phyloP scores from a whole-genome alignment of 2,113 vertebrate species.

The Scolopax mira region DNA sequence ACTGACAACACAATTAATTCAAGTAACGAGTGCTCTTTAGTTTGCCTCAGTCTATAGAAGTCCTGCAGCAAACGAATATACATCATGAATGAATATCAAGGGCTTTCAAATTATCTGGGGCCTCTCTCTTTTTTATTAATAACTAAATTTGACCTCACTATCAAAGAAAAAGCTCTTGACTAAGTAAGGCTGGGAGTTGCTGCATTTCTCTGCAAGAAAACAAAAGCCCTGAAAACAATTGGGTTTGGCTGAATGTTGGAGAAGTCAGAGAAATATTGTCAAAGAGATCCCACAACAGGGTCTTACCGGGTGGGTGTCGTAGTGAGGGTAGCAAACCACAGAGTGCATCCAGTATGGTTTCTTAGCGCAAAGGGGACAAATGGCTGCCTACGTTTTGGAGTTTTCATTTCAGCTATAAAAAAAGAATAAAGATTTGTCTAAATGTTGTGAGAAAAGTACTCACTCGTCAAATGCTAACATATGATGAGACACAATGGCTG shows the following conservation, averaged over 20 bases:
- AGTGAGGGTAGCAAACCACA: conserved; percentile 95
- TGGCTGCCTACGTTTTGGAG: conserved; percentile 90
- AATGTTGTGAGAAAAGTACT: not conserved
- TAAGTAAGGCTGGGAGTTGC: not conserved
- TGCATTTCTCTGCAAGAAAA: not conserved
- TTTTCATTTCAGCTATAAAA: conserved; percentile 78
- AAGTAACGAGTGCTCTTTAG: not conserved
- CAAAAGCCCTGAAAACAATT: not conserved
- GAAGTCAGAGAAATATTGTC: not conserved
- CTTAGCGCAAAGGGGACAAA: conserved; percentile 93
- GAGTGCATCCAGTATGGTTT: conserved; percentile 93
- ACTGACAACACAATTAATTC: not conserved
- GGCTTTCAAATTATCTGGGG: not conserved
- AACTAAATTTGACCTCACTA: not conserved
- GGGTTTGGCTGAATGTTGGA: not conserved
- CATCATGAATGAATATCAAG: not conserved
- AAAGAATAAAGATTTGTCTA: not conserved
- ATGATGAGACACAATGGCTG: not conserved
- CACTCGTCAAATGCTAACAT: fast-evolving
- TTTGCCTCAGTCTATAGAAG: not conserved
- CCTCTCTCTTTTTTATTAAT: not conserved
- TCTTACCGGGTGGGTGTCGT: conserved; percentile 94
- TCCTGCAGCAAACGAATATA: not conserved
- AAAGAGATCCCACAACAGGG: not conserved
- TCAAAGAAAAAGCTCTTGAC: not conserved